A percentile compares a stretch with the other conserved stretches of the same genome.
phyloP scores from a whole-genome alignment of 2,113 vertebrate genomes.

The Danionella cerebrum region DNA sequence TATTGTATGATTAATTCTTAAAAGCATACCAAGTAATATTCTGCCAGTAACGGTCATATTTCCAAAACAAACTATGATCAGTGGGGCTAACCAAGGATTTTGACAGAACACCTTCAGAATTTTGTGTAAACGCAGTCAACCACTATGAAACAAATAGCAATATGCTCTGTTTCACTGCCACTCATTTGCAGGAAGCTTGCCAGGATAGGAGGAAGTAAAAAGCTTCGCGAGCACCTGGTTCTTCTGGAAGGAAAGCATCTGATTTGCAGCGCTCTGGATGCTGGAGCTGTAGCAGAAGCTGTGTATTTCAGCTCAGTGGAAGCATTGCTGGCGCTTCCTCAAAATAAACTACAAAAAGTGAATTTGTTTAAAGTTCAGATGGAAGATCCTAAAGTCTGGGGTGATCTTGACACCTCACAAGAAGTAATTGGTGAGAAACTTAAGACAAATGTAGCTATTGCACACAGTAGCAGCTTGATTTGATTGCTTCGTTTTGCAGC shows the following conservation, averaged over 20 bases:
- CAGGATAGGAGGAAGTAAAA: slow-evolving; percentile 78
- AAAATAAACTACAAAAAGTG: slow-evolving; percentile 68
- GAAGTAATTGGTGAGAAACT: slow-evolving; percentile 75
- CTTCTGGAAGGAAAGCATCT: slow-evolving; percentile 83
- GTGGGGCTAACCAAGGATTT: too few species aligned
- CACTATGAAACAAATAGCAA: too few species aligned
- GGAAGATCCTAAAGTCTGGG: slow-evolving; percentile 85
- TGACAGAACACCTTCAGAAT: too few species aligned
- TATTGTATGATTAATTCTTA: too few species aligned
- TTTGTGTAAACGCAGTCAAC: too few species aligned
- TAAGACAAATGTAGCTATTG: too few species aligned
- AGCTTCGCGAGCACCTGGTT: slow-evolving; percentile 81
- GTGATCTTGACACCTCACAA: slow-evolving; percentile 77
- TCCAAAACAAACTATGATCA: too few species aligned
- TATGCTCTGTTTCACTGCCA: not conserved
- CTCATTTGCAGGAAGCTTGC: slow-evolving; percentile 69
- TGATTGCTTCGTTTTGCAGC: slow-evolving; percentile 56
- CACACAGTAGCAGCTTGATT: not conserved
- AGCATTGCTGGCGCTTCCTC: slow-evolving; percentile 72
- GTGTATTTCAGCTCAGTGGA: slow-evolving; percentile 79
- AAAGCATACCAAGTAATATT: too few species aligned
- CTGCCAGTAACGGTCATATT: too few species aligned
- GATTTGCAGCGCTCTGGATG: slow-evolving; percentile 77
- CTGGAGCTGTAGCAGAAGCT: slow-evolving; percentile 70
- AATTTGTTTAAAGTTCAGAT: slow-evolving; percentile 83